Base-by-base conservation (phyloP, 2,113 vertebrate species). In the Trichechus manatus region DNA sequence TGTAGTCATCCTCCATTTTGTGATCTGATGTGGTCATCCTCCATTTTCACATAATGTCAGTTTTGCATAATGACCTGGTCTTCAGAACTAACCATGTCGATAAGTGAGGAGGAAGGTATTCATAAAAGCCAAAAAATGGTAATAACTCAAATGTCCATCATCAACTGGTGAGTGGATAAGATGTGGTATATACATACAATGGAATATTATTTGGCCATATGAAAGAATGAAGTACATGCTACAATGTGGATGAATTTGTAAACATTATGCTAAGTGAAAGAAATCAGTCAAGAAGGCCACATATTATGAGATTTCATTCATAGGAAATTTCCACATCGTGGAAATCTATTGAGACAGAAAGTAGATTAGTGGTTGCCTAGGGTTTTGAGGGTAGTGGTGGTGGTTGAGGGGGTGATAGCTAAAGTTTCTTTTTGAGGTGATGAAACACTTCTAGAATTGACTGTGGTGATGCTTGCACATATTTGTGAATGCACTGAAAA, bases 391-490 rank as follows among this genome's bases (percentile, higher is more conserved):
- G 4, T 23, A 14, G 36, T 39, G 33, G 25, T 25, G 44, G 25
- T 25, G 44, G 56, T 7, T 61, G 59, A 61, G 22, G 59, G 11
- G 14, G 5, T 50, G 66, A 56, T 78, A 44, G 39, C 59, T 94
- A 36, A 17, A 94, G 19, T 61, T 61, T 92, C 47, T 83, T 83
- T 87, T 23, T 89, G 63, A 84, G n/a, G 27, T 78, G 6, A 36
- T 79, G 64, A 83, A 91, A 88, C 56, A 84, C n/a, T 72, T 72
- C 27, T 78, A 19, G 77, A 61, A 42, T 79, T 88, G 68, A 86
- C 39, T 39, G 27, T 83, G 33, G 25, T 77, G 44, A 79, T 96
- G 29, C 4, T 44, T 79, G 23, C 92, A 85, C 31, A 6, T 70
- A 59, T 72, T 50, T 72, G 14, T 63, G 72, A 80, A 29, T 81